These are phyloP conservation scores for Carettochelys insculpta DNA, from an alignment of 2,113 vertebrate genomes.

Conservation along the genomic window DNA sequence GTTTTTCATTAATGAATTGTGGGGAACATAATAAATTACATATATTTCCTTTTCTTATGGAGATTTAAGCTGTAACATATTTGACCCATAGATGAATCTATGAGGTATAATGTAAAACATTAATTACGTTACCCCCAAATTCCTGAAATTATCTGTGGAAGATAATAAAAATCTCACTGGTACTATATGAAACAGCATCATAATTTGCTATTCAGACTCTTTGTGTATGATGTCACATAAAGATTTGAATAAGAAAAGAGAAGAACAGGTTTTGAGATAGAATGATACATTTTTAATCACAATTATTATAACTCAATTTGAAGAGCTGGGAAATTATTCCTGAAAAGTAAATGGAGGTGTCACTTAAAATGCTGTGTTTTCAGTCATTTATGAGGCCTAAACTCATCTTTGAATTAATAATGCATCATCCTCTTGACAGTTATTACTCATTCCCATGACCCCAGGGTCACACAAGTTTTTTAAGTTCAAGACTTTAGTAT, in stretches of 20 bases:
- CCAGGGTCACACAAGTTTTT: neutral
- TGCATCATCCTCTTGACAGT: neutral
- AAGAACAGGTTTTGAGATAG: neutral
- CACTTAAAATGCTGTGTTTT: neutral
- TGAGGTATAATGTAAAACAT: neutral
- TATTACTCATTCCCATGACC: neutral
- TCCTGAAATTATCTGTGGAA: neutral
- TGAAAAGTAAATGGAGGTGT: neutral
- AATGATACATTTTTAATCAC: neutral
- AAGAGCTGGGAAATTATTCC: neutral
- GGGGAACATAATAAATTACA: neutral
- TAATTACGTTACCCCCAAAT: accelerated
- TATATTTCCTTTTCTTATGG: neutral
- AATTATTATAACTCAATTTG: neutral
- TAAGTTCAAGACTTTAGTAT: neutral
- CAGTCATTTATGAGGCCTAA: neutral
- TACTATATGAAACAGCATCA: neutral
- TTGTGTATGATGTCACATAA: neutral
- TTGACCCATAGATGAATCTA: neutral
- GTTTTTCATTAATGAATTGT: neutral
- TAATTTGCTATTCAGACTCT: neutral
- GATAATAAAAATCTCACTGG: neutral
- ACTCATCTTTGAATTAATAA: neutral
- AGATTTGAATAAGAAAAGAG: neutral
- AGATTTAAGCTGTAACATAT: neutral